Percentiles rank a stretch among this genome's conserved stretches.
Evolutionary conservation across 2,797 vertebrate species (phyloP).

Genomic region (Pangasius macronema): DNA sequence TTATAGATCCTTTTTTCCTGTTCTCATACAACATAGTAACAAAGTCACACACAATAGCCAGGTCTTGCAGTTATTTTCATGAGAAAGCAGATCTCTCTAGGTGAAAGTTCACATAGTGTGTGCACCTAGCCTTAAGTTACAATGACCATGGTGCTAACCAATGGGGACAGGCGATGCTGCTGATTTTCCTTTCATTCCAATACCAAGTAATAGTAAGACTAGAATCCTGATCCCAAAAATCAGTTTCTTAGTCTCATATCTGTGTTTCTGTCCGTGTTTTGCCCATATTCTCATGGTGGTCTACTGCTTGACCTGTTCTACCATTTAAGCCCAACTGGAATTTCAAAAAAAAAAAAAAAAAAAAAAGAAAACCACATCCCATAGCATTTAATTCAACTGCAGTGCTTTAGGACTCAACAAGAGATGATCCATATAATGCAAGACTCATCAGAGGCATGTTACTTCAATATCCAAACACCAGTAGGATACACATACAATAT

Average conservation of each 20-base stretch:
- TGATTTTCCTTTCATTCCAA: neutral
- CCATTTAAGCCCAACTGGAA: neutral
- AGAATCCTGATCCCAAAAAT: neutral
- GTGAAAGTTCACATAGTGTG: neutral
- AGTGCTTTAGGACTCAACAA: neutral
- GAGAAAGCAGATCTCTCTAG: neutral
- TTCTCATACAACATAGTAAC: neutral
- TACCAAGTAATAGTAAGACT: neutral
- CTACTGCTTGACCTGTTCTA: neutral
- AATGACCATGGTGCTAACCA: neutral
- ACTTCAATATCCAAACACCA: neutral
- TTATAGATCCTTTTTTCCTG: neutral
- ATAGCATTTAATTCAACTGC: neutral
- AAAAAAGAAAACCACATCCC: neutral
- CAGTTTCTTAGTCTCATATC: neutral
- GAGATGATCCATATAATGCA: neutral
- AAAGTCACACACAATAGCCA: neutral
- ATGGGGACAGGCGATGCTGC: neutral
- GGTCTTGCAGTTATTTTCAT: neutral
- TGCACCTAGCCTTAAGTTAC: neutral
- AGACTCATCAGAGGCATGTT: neutral
- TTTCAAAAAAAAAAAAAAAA: no score
- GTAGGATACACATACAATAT: neutral
- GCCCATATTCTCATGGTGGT: neutral
- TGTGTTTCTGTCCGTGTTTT: neutral